Base-by-base conservation (phyloP, 1,140 invertebrate genomes). In the Drosophila tropicalis region DNA sequence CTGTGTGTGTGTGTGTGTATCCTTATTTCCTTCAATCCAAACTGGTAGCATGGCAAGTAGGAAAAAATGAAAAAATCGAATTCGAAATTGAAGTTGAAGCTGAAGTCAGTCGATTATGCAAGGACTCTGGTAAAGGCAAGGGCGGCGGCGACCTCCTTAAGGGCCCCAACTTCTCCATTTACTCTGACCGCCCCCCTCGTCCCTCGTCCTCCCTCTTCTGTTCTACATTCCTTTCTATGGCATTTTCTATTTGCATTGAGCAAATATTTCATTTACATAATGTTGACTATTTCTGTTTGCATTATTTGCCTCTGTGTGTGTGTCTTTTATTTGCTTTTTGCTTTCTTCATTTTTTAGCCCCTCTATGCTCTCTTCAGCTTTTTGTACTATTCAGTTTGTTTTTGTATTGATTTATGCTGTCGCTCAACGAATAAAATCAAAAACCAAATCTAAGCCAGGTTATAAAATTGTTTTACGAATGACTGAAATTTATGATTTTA, bases 231-330 rank as follows among this genome's bases (percentile, higher is more conserved):
- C 70, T 62, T 70, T 63, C 47, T 64, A 65, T 83, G 79, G 72
- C 70, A 73, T 44, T 83, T 76, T 84, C 64, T 72, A 67, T 83
- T 80, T 82, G 79, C 79, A 72, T 68, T 73, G 79, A 67, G 56
- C 85, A 84, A 89, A 87, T 87, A 84, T 87, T 87, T 80, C 78
- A 87, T 84, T 87, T 87, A 67, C 84, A 87, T 87, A 87, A 82
- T 84, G 80, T 87, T 89, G 79, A 55, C 69, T 83, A 87, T 87
- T 83, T 76, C 67, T 67, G 56, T 87, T 82, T 70, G 75, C 75
- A 65, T 67, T 86, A 78, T 81, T 85, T 81, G 65, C 82, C 58
- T 67, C 62, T 66, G 62, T 58, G 57, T 67, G 6, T 34, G 12
- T 39, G 15, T 34, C 13, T 25, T 36, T 55, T 34, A 32, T 65